Conservation (phyloP, 2,888 invertebrate species). For the Anthophora plumipes region DNA sequence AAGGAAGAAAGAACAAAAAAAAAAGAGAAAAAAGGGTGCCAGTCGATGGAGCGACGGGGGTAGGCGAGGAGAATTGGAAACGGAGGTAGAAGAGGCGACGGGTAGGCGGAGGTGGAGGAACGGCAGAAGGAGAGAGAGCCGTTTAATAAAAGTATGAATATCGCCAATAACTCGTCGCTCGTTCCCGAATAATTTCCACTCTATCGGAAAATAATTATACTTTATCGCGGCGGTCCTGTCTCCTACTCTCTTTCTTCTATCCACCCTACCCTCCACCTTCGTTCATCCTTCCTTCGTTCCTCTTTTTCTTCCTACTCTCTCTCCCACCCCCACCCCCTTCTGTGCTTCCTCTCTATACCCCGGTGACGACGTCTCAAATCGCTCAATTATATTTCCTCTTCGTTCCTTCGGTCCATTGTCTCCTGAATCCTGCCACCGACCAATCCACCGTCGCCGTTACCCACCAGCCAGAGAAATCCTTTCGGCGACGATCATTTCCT, state of each 20-base stretch:
- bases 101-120: slow-evolving; percentile 22
- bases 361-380: slow-evolving; percentile 78
- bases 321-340: slow-evolving; percentile 44
- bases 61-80: slow-evolving; percentile 29
- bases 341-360: slow-evolving; percentile 53
- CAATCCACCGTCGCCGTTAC: slow-evolving; percentile 64
- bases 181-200: slow-evolving; percentile 84
- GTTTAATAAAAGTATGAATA: slow-evolving; percentile 85
- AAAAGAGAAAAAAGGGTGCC: slow-evolving; percentile 44
- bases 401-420: slow-evolving; percentile 70
- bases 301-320: slow-evolving; percentile 26
- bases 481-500: slow-evolving; percentile 72
- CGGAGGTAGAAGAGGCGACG: slow-evolving; percentile 21
- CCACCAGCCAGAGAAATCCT: slow-evolving; percentile 62
- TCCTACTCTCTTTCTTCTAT: slow-evolving; percentile 50
- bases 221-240: slow-evolving; percentile 80
- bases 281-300: slow-evolving; percentile 49
- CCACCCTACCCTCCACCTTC: slow-evolving; percentile 24
- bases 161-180: slow-evolving; percentile 83
- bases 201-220: slow-evolving; percentile 85
- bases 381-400: slow-evolving; percentile 82
- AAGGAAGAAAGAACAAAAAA: no score
- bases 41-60: slow-evolving; percentile 45
- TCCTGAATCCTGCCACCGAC: slow-evolving; percentile 69
- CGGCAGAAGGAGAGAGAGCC: slow-evolving; percentile 64